Evolutionary conservation across 2,888 invertebrate species (phyloP), one percentile per base, ranked within the genome.

Genomic region (Cryptocephalus primarius): DNA sequence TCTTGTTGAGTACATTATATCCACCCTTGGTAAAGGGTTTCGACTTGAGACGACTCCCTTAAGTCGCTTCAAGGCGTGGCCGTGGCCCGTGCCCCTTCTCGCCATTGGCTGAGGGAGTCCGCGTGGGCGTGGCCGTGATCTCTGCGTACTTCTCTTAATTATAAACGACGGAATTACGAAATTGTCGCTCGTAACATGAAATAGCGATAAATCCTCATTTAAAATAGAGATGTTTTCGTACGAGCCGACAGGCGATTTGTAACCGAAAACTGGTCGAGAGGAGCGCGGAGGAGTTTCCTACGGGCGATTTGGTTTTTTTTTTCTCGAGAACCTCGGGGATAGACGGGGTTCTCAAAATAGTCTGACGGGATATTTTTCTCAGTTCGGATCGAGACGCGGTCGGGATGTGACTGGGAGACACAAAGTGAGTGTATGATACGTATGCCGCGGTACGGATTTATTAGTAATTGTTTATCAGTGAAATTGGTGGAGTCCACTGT

Each of bases 161-260:
- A 22, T 31, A 22, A n/a, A 8, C 10, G 32, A 42, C 14, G 22
- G 39, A 48, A 46, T 13, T 33, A 12, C 9, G 8, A 36, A 12
- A 41, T 38, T 40, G 43, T 31, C 31, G 11, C 42, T 43, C n/a
- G 40, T 45, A 33, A 33, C 43, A 42, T 46, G 32, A 33, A 44
- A 42, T 36, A 49, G 22, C 22, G 3, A 22, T 53, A 44, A 46
- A 41, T 43, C 39, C 31, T 42, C 32, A 10, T 42, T 39, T 45
- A 48, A 51, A 42, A 46, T 45, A 42, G 33, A 45, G 40, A 40
- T 41, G 48, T 51, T 46, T 43, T 47, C 39, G 42, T 22, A 34
- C 34, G 34, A 33, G 44, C 39, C 48, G 48, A 52, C 50, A 47
- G 43, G 40, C 31, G 43, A 50, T 52, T 52, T 46, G 52, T 52